phyloP scores from a whole-genome alignment of 2,888 invertebrate genomes.

The Bembecia ichneumoniformis region DNA sequence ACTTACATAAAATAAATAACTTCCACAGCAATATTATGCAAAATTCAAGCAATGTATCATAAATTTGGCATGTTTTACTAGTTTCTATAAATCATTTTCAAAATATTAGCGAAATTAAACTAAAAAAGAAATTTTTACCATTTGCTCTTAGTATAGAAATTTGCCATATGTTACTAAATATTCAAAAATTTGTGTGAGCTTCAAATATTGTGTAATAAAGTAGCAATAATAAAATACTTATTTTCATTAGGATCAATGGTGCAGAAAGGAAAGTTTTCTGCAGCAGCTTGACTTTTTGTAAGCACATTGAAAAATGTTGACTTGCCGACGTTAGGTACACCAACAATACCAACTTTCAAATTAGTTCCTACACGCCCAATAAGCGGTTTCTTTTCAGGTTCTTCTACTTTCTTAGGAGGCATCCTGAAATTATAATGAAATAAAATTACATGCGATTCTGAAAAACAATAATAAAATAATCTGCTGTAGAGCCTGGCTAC shows the following conservation, averaged over 20 bases:
- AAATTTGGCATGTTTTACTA: no score
- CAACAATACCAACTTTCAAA: slow-evolving; percentile 95
- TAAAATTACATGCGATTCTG: not conserved
- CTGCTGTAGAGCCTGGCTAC: not conserved
- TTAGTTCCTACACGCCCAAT: slow-evolving; percentile 97
- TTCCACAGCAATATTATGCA: no score
- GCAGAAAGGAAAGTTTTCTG: slow-evolving; percentile 99
- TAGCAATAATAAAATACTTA: slow-evolving; percentile 78
- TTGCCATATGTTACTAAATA: no score
- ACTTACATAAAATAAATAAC: no score
- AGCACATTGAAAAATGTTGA: slow-evolving; percentile 99
- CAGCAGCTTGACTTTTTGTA: slow-evolving; percentile 96
- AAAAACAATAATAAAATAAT: not conserved
- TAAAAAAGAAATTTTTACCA: no score
- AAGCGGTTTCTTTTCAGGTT: slow-evolving; percentile 89
- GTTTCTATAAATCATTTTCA: no score
- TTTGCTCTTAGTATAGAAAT: no score
- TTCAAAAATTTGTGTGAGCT: no score
- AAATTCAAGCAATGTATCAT: no score
- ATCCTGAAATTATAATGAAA: slow-evolving; percentile 53
- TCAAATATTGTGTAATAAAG: no score
- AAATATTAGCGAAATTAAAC: no score
- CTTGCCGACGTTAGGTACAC: slow-evolving; percentile 98
- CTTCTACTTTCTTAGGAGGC: slow-evolving; percentile 92
- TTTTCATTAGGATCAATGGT: slow-evolving; percentile 99